Conservation (phyloP, 2,797 vertebrate genomes). For the Alcedo atthis region DNA sequence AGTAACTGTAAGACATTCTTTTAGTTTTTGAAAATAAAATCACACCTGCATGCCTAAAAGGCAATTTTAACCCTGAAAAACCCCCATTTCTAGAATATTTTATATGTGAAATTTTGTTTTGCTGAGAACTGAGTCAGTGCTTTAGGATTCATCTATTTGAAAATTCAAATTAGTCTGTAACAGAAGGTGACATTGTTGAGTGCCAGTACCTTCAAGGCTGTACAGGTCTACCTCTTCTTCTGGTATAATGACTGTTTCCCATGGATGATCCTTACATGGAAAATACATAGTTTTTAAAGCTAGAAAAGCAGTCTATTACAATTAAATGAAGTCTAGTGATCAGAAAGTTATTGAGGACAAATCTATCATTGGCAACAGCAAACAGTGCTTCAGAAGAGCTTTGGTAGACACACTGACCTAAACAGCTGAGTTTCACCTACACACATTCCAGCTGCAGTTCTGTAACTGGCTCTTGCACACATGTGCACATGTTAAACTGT, state of each 20-base stretch:
- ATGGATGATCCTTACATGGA: slow-evolving; percentile 83
- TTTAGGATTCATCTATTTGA: not conserved
- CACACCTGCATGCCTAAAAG: not conserved
- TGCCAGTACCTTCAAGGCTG: slow-evolving; percentile 85
- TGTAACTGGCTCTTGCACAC: not conserved
- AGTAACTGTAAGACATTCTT: not conserved
- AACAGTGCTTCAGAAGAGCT: not conserved
- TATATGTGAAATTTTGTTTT: not conserved
- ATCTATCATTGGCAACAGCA: not conserved
- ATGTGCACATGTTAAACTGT: accelerated
- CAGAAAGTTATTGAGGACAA: not conserved
- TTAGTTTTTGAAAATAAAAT: not conserved
- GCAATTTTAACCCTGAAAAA: not conserved
- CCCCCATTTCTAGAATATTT: not conserved
- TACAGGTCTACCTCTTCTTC: slow-evolving; percentile 88
- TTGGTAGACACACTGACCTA: not conserved
- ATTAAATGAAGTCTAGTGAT: not conserved
- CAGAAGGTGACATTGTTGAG: not conserved
- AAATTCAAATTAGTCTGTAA: not conserved
- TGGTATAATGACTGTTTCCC: slow-evolving; percentile 90
- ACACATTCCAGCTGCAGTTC: not conserved
- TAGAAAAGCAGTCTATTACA: not conserved
- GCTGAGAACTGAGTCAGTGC: not conserved
- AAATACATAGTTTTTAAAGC: slow-evolving; percentile 13
- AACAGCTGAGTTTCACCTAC: not conserved